Percentiles rank a stretch among this genome's conserved stretches.
Evolutionary conservation across 1,140 invertebrate species (phyloP).

Genomic region (Halotydeus destructor): DNA sequence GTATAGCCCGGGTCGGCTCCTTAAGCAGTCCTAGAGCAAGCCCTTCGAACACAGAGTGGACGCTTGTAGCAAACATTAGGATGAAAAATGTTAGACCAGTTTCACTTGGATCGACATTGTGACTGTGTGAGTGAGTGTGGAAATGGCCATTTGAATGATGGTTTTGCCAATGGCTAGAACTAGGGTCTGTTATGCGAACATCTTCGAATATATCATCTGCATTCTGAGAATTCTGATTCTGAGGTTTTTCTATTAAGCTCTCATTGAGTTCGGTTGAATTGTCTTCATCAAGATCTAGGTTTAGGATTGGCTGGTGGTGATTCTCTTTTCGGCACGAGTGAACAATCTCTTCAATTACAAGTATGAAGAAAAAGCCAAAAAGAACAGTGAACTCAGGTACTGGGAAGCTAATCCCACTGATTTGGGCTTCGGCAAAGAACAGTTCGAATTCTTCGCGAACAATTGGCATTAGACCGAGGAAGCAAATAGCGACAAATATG

Average conservation of each 20-base stretch:
- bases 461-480: constrained; percentile 23
- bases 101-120: not conserved
- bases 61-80: constrained; percentile 24
- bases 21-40: constrained; percentile 26
- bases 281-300: constrained; percentile 7
- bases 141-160: constrained; percentile 15
- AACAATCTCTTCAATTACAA: constrained; percentile 19
- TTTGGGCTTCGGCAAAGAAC: constrained; percentile 12
- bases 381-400: constrained; percentile 20
- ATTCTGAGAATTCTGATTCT: not conserved
- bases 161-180: constrained; percentile 6
- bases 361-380: constrained; percentile 21
- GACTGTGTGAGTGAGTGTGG: constrained; percentile 15
- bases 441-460: constrained; percentile 20
- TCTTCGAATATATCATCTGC: not conserved
- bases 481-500: constrained; percentile 26
- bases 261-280: not conserved
- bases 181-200: constrained; percentile 1
- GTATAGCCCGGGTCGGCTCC: constrained; percentile 20
- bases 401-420: constrained; percentile 14
- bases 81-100: constrained; percentile 21
- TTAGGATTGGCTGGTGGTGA: constrained; percentile 5
- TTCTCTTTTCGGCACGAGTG: constrained; percentile 9
- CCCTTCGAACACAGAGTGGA: constrained; percentile 29
- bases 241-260: not conserved